Evolutionary conservation across 2,888 invertebrate species (phyloP).

Genomic region (Shargacucullia verbasci): DNA sequence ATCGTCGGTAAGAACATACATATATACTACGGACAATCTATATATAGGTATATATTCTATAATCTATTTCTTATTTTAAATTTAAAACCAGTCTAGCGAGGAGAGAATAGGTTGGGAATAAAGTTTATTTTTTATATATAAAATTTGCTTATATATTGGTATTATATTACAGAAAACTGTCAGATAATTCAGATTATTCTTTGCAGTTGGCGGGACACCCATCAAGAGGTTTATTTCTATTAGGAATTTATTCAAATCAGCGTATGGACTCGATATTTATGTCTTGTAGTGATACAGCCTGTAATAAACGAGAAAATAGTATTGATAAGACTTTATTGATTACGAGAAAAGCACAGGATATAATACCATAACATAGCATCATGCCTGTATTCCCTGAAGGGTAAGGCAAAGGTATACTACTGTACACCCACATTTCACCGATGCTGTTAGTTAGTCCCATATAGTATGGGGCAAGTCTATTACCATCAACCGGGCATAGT

Average conservation of each 20-base stretch:
- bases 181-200: constrained; percentile 64
- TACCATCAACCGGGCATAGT: no score
- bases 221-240: constrained; percentile 59
- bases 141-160: constrained; percentile 52
- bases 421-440: no score
- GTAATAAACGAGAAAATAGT: constrained; percentile 44
- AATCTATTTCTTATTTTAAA: constrained; percentile 7
- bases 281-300: constrained; percentile 36
- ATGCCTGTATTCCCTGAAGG: no score
- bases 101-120: constrained; percentile 15
- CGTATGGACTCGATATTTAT: constrained; percentile 51
- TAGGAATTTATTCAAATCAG: constrained; percentile 69
- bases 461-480: no score
- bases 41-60: no score
- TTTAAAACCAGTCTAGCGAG: constrained; percentile 19
- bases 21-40: no score
- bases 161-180: constrained; percentile 51
- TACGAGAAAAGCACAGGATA: no score
- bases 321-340: constrained; percentile 56
- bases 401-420: no score
- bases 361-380: no score
- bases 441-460: no score
- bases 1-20: no score
- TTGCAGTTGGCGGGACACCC: constrained; percentile 52
- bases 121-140: constrained; percentile 31